Conservation (phyloP, 1,140 invertebrate genomes). For the Euglossa dilemma region DNA sequence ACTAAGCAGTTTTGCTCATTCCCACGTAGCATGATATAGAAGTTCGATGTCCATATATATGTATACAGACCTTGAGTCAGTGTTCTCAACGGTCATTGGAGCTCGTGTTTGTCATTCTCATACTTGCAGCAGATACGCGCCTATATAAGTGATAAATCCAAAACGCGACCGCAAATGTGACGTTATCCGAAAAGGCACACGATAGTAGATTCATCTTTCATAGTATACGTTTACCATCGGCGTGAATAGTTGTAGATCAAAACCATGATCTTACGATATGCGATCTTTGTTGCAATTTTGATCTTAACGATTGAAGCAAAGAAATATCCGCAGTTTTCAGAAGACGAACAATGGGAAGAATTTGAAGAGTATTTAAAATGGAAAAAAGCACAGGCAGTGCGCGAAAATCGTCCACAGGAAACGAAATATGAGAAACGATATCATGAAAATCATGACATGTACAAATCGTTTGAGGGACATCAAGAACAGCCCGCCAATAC, state of each 20-base stretch:
- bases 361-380: constrained; percentile 46
- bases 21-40: background rate
- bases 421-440: background rate
- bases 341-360: constrained; percentile 37
- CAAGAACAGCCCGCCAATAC: background rate
- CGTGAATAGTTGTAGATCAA: background rate
- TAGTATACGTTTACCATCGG: background rate
- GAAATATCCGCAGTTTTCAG: background rate
- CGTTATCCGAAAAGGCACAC: background rate
- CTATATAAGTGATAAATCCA: constrained; percentile 43
- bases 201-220: background rate
- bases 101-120: background rate
- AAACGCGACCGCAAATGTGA: constrained; percentile 12
- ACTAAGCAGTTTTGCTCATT: background rate
- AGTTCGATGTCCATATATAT: background rate
- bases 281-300: constrained; percentile 69
- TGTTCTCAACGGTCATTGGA: constrained; percentile 32
- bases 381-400: constrained; percentile 5
- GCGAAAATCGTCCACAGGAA: background rate
- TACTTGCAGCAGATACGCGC: background rate
- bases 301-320: constrained; percentile 71
- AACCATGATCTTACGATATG: constrained; percentile 57
- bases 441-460: background rate
- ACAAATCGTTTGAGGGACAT: background rate
- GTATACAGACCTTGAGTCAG: constrained; percentile 14